Evolutionary conservation across 2,113 vertebrate genomes (phyloP).

Genomic region (Archilochus colubris): DNA sequence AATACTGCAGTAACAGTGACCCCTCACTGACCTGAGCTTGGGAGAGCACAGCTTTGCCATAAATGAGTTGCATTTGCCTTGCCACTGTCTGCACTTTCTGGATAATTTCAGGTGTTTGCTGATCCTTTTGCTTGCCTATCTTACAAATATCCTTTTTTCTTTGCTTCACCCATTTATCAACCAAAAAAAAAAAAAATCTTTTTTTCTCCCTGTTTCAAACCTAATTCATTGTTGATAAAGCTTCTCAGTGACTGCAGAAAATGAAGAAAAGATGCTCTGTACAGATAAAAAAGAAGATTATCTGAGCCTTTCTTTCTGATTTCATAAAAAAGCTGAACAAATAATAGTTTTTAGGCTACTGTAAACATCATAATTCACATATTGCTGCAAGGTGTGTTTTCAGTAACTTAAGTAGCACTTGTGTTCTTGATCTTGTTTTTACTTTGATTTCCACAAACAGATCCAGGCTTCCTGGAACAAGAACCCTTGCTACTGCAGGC

Average conservation of each 20-base stretch:
- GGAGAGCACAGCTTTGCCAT: not conserved
- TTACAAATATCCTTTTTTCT: not conserved
- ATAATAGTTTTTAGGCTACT: slow-evolving; percentile 5
- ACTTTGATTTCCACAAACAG: not conserved
- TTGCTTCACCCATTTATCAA: not conserved
- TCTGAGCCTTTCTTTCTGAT: not conserved
- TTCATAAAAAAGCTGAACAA: not conserved
- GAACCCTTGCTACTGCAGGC: not conserved
- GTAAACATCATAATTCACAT: not conserved
- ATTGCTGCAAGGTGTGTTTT: slow-evolving; percentile 3
- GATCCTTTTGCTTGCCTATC: not conserved
- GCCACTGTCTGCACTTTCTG: not conserved
- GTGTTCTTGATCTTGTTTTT: not conserved
- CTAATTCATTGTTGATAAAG: not conserved
- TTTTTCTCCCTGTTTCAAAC: not conserved
- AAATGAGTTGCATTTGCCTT: not conserved
- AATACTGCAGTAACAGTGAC: not conserved
- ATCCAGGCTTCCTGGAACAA: not conserved
- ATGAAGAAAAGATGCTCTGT: not conserved
- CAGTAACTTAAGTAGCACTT: not conserved
- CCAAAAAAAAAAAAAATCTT: not conserved
- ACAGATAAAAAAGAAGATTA: not conserved
- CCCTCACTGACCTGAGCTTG: not conserved
- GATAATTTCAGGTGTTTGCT: not conserved
- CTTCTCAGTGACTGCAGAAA: not conserved